These are phyloP conservation scores for Drosophila rubida DNA, from an alignment of 2,888 invertebrate genomes.

Conservation along the genomic window DNA sequence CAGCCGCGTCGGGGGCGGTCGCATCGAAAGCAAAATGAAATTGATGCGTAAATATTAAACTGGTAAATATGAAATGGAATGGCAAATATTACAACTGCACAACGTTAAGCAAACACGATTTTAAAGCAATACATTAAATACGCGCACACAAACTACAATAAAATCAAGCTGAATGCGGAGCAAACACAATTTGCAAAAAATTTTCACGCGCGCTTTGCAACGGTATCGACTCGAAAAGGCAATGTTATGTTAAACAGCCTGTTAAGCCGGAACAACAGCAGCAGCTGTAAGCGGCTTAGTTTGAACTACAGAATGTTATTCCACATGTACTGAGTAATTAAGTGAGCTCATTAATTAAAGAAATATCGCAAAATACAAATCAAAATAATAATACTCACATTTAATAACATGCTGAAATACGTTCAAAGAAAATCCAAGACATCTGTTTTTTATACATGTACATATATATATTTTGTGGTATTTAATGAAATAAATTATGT, in stretches of 20 bases:
- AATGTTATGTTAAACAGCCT: constrained; percentile 15
- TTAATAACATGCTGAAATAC: constrained; percentile 1
- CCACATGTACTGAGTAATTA: constrained; percentile 54
- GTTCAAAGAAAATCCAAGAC: not conserved
- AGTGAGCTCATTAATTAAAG: constrained; percentile 75
- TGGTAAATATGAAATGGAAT: constrained; percentile 53
- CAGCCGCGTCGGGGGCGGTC: too few species aligned
- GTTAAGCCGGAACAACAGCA: constrained; percentile 15
- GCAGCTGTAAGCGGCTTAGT: constrained; percentile 39
- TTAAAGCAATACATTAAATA: constrained; percentile 23
- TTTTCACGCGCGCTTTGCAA: not conserved
- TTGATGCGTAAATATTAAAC: constrained; percentile 65
- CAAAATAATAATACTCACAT: not conserved
- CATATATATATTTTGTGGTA: not conserved
- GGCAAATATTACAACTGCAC: constrained; percentile 53
- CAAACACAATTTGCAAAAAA: not conserved
- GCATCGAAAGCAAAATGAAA: constrained; percentile 54
- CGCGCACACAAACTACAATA: not conserved
- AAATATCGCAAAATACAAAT: constrained; percentile 22
- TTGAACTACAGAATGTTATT: not conserved
- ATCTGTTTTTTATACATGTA: not conserved
- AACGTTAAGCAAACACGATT: constrained; percentile 40
- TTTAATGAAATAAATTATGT: constrained; percentile 61
- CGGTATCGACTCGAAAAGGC: not conserved
- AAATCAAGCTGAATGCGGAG: not conserved